Conservation (phyloP, 2,888 invertebrate genomes). For the Zonitis immaculata region DNA sequence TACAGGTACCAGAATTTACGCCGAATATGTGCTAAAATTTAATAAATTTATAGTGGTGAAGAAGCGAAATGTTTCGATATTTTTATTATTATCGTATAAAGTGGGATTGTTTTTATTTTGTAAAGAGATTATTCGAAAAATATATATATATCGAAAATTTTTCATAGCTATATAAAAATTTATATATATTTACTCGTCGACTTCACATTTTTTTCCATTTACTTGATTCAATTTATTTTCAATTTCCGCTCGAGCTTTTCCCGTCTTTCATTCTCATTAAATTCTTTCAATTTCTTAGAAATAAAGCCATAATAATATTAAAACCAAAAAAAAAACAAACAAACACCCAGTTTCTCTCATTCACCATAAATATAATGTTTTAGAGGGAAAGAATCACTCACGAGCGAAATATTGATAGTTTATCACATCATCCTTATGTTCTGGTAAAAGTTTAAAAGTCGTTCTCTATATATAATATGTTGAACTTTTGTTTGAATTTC, state of each 20-base stretch:
- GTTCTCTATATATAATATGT: neutral
- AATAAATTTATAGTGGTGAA: neutral
- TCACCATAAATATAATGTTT: too few species aligned
- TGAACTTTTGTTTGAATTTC: neutral
- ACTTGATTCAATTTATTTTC: neutral
- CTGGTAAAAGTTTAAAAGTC: slow-evolving; percentile 1
- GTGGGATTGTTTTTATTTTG: neutral
- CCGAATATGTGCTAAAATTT: neutral
- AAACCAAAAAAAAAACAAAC: too few species aligned
- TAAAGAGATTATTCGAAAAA: neutral
- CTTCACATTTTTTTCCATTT: neutral
- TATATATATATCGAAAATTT: neutral
- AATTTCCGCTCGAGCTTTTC: neutral
- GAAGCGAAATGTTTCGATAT: too few species aligned
- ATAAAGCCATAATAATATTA: too few species aligned
- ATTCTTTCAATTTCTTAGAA: neutral
- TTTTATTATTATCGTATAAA: neutral
- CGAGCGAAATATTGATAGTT: neutral
- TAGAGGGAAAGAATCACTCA: neutral
- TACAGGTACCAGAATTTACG: slow-evolving; percentile 18
- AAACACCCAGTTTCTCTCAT: too few species aligned
- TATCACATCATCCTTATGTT: neutral
- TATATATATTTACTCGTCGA: neutral
- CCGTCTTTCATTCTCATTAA: neutral
- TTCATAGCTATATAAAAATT: neutral